Evolutionary conservation across 2,797 vertebrate genomes (phyloP).

Genomic region (Mycteria americana): DNA sequence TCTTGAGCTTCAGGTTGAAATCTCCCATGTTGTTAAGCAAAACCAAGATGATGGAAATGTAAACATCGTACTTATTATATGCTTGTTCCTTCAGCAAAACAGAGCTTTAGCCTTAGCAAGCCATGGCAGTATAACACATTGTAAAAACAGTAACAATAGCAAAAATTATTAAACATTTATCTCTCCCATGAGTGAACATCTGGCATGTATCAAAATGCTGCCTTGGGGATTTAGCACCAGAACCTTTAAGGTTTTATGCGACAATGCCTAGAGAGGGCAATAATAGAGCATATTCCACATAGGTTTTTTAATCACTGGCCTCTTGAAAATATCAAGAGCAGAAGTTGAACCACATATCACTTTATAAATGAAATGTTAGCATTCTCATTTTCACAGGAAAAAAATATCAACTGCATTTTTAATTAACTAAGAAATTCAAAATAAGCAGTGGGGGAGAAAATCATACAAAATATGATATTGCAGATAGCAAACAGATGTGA

Average conservation of each 20-base stretch:
- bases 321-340: conserved; percentile 67
- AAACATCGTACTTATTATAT: conserved; percentile 26
- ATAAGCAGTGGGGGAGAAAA: background rate
- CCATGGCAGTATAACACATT: conserved; percentile 1
- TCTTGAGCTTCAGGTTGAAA: conserved; percentile 42
- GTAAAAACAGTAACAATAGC: conserved; percentile 87
- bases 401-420: conserved; percentile 11
- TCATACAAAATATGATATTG: background rate
- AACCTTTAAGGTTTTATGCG: conserved; percentile 81
- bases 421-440: conserved; percentile 16
- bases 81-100: conserved; percentile 37
- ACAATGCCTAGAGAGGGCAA: conserved; percentile 81
- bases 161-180: conserved; percentile 88
- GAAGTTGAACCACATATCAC: conserved; percentile 25
- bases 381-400: background rate
- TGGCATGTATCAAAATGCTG: conserved; percentile 79
- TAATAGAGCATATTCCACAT: conserved; percentile 75
- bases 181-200: conserved; percentile 83
- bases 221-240: conserved; percentile 75
- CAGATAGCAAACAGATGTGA: background rate
- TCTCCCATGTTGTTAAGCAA: conserved; percentile 9
- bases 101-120: conserved; percentile 15
- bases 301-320: conserved; percentile 74
- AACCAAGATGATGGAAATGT: conserved; percentile 9
- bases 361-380: conserved; percentile 34